Conservation (phyloP, 2,797 vertebrate genomes). For the Diceros bicornis region DNA sequence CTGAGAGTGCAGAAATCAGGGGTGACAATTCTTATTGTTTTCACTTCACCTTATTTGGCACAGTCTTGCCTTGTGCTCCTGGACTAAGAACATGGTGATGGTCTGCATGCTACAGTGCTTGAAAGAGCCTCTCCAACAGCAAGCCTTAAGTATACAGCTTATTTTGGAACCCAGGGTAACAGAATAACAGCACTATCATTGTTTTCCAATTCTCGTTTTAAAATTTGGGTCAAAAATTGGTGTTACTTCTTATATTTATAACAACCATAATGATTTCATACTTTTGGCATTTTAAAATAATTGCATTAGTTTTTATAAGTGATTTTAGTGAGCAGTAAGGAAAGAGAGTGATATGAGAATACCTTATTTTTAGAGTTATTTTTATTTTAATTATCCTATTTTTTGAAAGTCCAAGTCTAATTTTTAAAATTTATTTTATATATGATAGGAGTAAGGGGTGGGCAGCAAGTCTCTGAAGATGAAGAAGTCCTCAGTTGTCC, state of each 20-base stretch:
- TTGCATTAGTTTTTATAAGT: neutral
- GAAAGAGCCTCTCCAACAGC: neutral
- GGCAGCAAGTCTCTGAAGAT: neutral
- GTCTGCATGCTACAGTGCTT: neutral
- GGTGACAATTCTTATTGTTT: neutral
- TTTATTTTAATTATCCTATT: slow-evolving; percentile 16
- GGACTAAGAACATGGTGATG: neutral
- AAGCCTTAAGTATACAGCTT: neutral
- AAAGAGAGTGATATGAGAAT: neutral
- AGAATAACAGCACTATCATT: neutral
- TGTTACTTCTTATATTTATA: slow-evolving; percentile 36
- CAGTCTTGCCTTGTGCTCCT: neutral
- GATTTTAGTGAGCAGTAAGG: neutral
- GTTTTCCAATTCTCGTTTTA: slow-evolving; percentile 30
- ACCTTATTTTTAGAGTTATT: slow-evolving; percentile 13
- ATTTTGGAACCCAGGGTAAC: neutral
- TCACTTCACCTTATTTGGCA: neutral
- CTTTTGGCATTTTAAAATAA: slow-evolving; percentile 62
- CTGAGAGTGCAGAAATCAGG: slow-evolving; percentile 16
- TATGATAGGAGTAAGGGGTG: neutral
- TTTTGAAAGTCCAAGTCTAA: neutral
- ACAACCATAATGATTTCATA: neutral
- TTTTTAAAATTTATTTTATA: neutral
- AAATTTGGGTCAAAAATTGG: neutral
- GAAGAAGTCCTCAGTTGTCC: neutral